A percentile compares a stretch with the other conserved stretches of the same genome.
Conservation (phyloP, 2,113 vertebrate genomes). For the Shinisaurus crocodilurus region DNA sequence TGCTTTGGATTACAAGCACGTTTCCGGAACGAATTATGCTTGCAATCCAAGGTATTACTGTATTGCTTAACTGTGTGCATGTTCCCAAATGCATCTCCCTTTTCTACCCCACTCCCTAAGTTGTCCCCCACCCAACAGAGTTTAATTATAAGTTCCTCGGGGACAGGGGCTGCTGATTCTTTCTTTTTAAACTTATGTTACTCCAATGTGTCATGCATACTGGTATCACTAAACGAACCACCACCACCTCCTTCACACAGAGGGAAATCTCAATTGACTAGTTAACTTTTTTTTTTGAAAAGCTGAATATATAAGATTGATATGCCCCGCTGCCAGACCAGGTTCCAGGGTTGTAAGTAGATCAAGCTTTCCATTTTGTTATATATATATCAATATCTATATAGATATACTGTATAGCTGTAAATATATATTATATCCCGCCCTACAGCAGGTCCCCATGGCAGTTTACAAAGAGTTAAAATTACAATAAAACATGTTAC, state of each 20-base stretch:
- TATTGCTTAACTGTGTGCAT: not conserved
- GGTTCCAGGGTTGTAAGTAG: not conserved
- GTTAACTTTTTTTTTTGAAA: not conserved
- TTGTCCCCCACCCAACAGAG: not conserved
- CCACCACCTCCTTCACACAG: not conserved
- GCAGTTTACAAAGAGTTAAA: too few species aligned
- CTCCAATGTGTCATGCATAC: not conserved
- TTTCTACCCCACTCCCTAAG: not conserved
- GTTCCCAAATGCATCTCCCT: not conserved
- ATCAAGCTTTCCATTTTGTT: not conserved
- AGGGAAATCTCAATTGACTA: not conserved
- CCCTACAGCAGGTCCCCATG: not conserved
- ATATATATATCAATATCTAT: too few species aligned
- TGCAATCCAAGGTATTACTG: too few species aligned
- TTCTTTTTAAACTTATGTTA: not conserved
- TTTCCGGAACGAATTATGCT: too few species aligned
- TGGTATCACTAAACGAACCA: not conserved
- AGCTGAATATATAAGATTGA: not conserved
- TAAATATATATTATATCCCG: not conserved
- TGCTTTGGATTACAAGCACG: too few species aligned
- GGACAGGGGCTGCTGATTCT: not conserved
- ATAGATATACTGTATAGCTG: too few species aligned
- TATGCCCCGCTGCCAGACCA: not conserved
- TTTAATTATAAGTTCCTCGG: not conserved
- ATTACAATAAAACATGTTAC: not conserved